These are phyloP conservation scores for Tetrao urogallus DNA, from an alignment of 2,113 vertebrate genomes.

Conservation along the genomic window DNA sequence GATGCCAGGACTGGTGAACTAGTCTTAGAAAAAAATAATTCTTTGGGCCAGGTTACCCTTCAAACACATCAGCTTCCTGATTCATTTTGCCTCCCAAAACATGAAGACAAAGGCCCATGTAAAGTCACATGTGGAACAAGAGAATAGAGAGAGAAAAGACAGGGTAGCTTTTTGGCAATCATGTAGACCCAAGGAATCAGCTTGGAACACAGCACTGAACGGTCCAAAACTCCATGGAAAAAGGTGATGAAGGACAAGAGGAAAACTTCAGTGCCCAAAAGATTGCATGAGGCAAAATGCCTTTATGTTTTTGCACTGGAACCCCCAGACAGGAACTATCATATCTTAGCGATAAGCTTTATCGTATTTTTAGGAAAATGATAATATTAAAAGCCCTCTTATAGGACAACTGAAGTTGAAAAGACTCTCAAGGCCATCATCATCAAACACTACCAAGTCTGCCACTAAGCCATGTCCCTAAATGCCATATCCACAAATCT, in stretches of 20 bases:
- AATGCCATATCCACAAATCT: background rate
- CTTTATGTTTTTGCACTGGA: background rate
- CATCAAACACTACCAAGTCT: background rate
- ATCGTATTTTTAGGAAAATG: background rate
- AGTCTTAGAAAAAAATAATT: background rate
- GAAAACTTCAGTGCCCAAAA: background rate
- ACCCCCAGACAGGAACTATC: background rate
- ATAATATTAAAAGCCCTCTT: background rate
- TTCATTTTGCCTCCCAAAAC: fast-evolving
- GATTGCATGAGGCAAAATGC: background rate
- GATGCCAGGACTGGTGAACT: background rate
- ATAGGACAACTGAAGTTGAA: background rate
- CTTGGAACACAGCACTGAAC: background rate
- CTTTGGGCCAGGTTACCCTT: background rate
- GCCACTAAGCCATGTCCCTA: background rate
- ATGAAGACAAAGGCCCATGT: background rate
- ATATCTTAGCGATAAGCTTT: background rate
- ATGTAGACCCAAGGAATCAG: background rate
- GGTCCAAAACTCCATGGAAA: background rate
- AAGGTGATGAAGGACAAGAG: background rate
- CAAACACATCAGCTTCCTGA: background rate
- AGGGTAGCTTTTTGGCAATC: background rate
- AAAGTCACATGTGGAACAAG: background rate
- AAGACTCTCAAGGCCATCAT: background rate
- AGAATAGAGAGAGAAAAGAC: background rate